Evolutionary conservation across 2,888 invertebrate genomes (phyloP), one percentile per base, ranked within the genome.

Genomic region (Augochlorella aurata): DNA sequence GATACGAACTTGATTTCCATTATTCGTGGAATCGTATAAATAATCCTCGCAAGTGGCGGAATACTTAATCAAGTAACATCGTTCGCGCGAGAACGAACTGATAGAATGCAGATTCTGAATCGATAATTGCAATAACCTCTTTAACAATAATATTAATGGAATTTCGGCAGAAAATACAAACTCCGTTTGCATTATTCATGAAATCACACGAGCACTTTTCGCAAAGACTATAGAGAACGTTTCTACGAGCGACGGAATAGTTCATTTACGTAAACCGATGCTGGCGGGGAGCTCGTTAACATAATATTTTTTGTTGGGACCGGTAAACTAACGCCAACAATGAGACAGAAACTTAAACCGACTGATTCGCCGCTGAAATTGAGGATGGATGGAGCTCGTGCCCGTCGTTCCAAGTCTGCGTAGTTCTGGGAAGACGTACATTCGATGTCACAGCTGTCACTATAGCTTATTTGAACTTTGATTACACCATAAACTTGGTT

Each of bases 401-500:
- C 72, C 44, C 58, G 63, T 79, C 77, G 73, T 79, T 71, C 49
- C 29, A 47, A 24, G 65, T 72, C 67, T 63, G 44, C 74, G 68
- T 58, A 84, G 71, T 69, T 84, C 73, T 67, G 38, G 50, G 76
- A 79, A 79, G 83, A 89, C 86, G 85, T 88, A 88, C 86, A 83
- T 82, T 85, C 81, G 81, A 88, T 82, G 86, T 88, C 87, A 84
- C 87, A 86, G 85, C 87, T 86, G 88, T 83, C 86, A 87, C 84
- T 85, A 85, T 85, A 80, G 76, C 84, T 82, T 86, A 85, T 85
- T 83, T 77, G 85, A 90, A 90, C 88, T 91, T 89, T 90, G 88
- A 91, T 90, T 88, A 88, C 84, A 78, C 77, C 77, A 82, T 81
- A 82, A 90, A 88, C 87, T 89, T 90, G 87, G 86, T 90, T 90